Evolutionary conservation across 2,888 invertebrate species (phyloP), one percentile per base, ranked within the genome.

Genomic region (Drosophila aldrichi): DNA sequence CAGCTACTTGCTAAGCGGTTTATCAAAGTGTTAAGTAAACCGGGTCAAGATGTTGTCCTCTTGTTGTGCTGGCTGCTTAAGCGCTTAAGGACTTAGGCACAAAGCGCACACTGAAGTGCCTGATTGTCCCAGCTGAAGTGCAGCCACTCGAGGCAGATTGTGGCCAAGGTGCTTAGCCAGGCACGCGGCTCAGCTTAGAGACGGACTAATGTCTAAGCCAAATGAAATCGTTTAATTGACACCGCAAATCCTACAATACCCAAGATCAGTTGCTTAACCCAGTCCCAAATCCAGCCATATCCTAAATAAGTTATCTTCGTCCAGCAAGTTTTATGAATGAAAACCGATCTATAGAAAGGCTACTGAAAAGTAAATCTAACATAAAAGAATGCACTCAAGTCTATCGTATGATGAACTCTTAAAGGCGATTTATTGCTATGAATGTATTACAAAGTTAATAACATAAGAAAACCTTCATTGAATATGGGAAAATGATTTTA

Each of bases 51-150:
- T 43, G 43, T 18, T 57, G 64, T 38, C 43, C 54, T 25, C 34
- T 25, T 40, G 32, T 44, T 20, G 8, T 38, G 25, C 43, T 20
- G 43, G 55, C 70, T 60, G 88, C 66, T 79, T 81, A 88, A 73
- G 20, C 64, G 81, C 70, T 73, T 87, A 81, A 66, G 66, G 72
- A 46, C 83, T 86, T 81, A 76, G 58, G 61, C 59, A 76, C 74
- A 81, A 83, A 67, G 81, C 74, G 49, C 58, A 62, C 83, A 76
- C 82, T 84, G 79, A 83, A 89, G 88, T 86, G 84, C 70, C 60
- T 60, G 40, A 79, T 89, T 89, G 88, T 84, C 18, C 43, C 22
- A 16, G 14, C 34, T 89, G 71, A 87, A 89, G 84, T 84, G 71
- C 62, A 63, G 56, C 71, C 84, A 84, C 84, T 84, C 74, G 71